Conservation (phyloP, 1,140 invertebrate genomes). For the Branchinecta lynchi region DNA sequence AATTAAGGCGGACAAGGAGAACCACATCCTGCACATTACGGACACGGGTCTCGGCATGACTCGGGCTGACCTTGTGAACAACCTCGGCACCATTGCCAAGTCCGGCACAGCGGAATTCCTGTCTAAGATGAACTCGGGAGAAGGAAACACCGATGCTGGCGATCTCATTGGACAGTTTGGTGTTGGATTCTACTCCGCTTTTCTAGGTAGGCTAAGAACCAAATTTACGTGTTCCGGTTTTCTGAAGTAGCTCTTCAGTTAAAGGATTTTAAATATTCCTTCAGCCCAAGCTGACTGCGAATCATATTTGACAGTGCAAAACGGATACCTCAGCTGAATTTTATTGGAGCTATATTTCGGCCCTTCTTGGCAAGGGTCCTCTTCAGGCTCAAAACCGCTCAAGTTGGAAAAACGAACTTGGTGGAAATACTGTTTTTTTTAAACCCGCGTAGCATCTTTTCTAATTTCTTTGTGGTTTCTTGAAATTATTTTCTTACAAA, state of each 20-base stretch:
- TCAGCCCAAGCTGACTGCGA: too few species aligned
- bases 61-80: slow-evolving; percentile 79
- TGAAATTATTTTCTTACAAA: not conserved
- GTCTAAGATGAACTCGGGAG: slow-evolving; percentile 68
- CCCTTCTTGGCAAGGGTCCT: too few species aligned
- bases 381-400: too few species aligned
- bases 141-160: slow-evolving; percentile 43
- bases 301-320: too few species aligned
- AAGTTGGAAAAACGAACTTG: too few species aligned
- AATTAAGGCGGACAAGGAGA: slow-evolving; percentile 95
- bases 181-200: slow-evolving; percentile 95
- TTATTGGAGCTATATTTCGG: too few species aligned
- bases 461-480: not conserved
- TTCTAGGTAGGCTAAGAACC: slow-evolving; percentile 44
- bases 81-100: slow-evolving; percentile 97
- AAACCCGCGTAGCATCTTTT: not conserved
- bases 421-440: too few species aligned
- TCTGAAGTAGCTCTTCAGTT: too few species aligned
- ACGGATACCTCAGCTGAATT: too few species aligned
- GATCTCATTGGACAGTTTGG: slow-evolving; percentile 92
- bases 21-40: slow-evolving; percentile 78
- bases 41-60: slow-evolving; percentile 99
- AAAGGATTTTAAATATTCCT: too few species aligned
- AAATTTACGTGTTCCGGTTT: not conserved
- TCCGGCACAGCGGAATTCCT: slow-evolving; percentile 98